Evolutionary conservation across 2,888 invertebrate genomes (phyloP), one percentile per base, ranked within the genome.

Genomic region (Pediacus dermestoides): DNA sequence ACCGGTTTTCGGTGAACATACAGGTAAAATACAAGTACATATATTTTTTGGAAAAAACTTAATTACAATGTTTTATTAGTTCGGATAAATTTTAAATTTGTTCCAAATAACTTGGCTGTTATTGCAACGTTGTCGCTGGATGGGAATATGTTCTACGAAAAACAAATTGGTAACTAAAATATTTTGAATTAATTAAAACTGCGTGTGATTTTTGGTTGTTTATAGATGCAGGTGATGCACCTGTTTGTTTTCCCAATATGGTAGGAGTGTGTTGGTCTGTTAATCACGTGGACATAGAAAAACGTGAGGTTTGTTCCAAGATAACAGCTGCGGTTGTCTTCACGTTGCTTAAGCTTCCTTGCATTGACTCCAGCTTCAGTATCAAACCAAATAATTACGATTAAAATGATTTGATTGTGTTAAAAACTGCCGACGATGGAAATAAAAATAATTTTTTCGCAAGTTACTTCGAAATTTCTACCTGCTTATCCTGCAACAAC

Each of bases 261-360:
- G 45, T 44, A 31, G 37, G 42, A 6, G 10, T 53, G 9, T 53
- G 52, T 33, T 36, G 53, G 14, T 31, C 48, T n/a, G 35, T 55
- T 12, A 55, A 55, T 15, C 50, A 55, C 23, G 48, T 55, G 4
- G 42, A 55, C 34, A 13, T 53, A 15, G 30, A 41, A 23, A 38
- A 42, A 27, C 45, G 43, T 16, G 37, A 53, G 45, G 38, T 53
- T 26, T 55, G 55, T 30, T 40, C 46, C 4, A 55, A 55, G 34
- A 26, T 55, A 25, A 42, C 23, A 3, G 23, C 49, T 30, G 10
- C 39, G 13, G 23, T 42, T 26, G 30, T 48, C 6, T 18, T 53
- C 14, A 53, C 53, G 6, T 31, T 55, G 16, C 11, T 50, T 3
- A 55, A 49, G 35, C 52, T 55, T 37, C 53, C 55, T 2, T 55